phyloP scores from a whole-genome alignment of 2,888 invertebrate species.

The Stenolophus ochropezus region DNA sequence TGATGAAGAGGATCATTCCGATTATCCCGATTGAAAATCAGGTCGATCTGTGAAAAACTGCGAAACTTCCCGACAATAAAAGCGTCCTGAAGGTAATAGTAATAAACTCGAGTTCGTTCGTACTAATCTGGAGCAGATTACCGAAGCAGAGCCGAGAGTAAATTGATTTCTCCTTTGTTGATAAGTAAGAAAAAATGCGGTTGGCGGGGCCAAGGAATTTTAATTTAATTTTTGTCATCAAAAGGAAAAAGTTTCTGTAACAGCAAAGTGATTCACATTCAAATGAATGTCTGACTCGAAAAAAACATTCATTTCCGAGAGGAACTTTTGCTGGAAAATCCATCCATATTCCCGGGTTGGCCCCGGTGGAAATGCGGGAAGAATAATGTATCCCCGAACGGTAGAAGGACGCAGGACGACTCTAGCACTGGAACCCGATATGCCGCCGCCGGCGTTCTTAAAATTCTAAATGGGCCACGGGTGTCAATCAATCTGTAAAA shows the following conservation, averaged over 20 bases:
- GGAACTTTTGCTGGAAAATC: slow-evolving; percentile 53
- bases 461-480: slow-evolving; percentile 60
- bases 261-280: slow-evolving; percentile 59
- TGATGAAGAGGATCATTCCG: slow-evolving; percentile 21
- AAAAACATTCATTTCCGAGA: slow-evolving; percentile 57
- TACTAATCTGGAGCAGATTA: slow-evolving; percentile 56
- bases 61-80: slow-evolving; percentile 40
- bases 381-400: slow-evolving; percentile 55
- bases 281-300: slow-evolving; percentile 53
- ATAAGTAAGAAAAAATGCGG: slow-evolving; percentile 48
- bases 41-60: slow-evolving; percentile 51
- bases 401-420: background rate
- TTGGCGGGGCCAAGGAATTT: slow-evolving; percentile 50
- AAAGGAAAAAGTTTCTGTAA: slow-evolving; percentile 58
- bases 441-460: slow-evolving; percentile 49
- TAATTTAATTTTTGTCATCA: slow-evolving; percentile 61
- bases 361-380: slow-evolving; percentile 47
- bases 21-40: slow-evolving; percentile 39
- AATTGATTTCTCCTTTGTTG: slow-evolving; percentile 55
- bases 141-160: slow-evolving; percentile 19
- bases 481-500: slow-evolving; percentile 60
- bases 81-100: slow-evolving; percentile 41
- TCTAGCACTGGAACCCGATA: slow-evolving; percentile 48
- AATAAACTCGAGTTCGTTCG: slow-evolving; percentile 38
- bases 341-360: slow-evolving; percentile 51